Evolutionary conservation across 1,140 invertebrate species (phyloP).

Genomic region (Laupala kohalensis): DNA sequence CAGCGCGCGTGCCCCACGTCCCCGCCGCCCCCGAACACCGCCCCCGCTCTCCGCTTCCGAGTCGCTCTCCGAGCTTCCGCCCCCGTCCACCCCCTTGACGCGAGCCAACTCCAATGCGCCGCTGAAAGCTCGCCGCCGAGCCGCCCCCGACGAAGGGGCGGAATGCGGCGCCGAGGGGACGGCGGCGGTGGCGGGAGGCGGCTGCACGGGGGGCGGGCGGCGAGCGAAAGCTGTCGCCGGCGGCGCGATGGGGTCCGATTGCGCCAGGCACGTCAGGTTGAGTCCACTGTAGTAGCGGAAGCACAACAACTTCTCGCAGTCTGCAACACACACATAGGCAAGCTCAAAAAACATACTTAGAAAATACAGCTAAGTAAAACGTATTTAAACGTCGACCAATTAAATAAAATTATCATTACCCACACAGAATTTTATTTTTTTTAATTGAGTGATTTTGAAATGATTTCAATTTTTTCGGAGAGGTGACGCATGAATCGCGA

Average conservation of each 20-base stretch:
- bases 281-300: constrained; percentile 35
- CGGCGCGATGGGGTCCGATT: constrained; percentile 28
- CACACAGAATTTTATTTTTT: too few relatives aligned
- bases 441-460: too few relatives aligned
- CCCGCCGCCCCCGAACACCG: constrained; percentile 11
- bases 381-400: background rate
- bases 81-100: background rate
- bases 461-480: too few relatives aligned
- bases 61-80: constrained; percentile 24
- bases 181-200: background rate
- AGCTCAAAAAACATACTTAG: background rate
- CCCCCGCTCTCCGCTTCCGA: constrained; percentile 21
- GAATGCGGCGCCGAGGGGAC: background rate
- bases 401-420: background rate
- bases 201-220: too few relatives aligned
- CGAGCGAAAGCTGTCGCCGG: background rate
- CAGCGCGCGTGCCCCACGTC: constrained; percentile 19
- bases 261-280: constrained; percentile 31
- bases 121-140: background rate
- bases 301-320: constrained; percentile 31
- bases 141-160: background rate
- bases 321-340: constrained; percentile 21
- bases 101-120: background rate
- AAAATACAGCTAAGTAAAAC: background rate
- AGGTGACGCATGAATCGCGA: background rate